Evolutionary conservation across 2,888 invertebrate species (phyloP).

Genomic region (Drosophila buzzatii): DNA sequence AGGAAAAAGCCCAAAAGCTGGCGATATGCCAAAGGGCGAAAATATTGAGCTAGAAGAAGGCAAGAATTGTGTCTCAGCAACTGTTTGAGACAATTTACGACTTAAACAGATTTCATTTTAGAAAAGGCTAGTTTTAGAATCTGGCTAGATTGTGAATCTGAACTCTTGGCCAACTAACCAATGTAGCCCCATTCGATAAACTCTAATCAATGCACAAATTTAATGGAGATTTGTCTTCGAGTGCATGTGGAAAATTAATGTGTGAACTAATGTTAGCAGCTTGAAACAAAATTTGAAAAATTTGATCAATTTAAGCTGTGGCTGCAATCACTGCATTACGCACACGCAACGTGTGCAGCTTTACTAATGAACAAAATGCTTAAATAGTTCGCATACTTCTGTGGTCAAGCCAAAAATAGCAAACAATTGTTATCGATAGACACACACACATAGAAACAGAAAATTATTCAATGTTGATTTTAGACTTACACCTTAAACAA

Average conservation of each 20-base stretch:
- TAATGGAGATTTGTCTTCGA: conserved; percentile 9
- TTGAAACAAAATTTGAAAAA: conserved; percentile 34
- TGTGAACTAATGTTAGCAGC: conserved; percentile 48
- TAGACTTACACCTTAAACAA: neutral
- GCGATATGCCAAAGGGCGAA: conserved; percentile 29
- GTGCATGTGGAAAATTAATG: conserved; percentile 40
- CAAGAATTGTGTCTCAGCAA: neutral
- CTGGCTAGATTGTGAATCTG: neutral
- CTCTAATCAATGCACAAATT: neutral
- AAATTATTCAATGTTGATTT: conserved; percentile 13
- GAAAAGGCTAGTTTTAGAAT: too few species aligned
- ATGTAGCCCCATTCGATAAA: neutral
- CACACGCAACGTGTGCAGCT: conserved; percentile 39
- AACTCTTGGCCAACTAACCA: neutral
- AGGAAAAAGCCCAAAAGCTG: conserved; percentile 42
- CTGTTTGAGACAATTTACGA: neutral
- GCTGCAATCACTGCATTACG: conserved; percentile 43
- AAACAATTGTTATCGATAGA: conserved; percentile 14
- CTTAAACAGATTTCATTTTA: neutral
- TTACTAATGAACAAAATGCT: conserved; percentile 45
- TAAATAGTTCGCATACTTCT: conserved; percentile 36
- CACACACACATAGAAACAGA: neutral
- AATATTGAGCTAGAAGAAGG: neutral
- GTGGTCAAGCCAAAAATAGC: conserved; percentile 23
- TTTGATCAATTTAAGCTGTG: conserved; percentile 53